Conservation (phyloP, 2,797 vertebrate species). For the Luscinia luscinia region DNA sequence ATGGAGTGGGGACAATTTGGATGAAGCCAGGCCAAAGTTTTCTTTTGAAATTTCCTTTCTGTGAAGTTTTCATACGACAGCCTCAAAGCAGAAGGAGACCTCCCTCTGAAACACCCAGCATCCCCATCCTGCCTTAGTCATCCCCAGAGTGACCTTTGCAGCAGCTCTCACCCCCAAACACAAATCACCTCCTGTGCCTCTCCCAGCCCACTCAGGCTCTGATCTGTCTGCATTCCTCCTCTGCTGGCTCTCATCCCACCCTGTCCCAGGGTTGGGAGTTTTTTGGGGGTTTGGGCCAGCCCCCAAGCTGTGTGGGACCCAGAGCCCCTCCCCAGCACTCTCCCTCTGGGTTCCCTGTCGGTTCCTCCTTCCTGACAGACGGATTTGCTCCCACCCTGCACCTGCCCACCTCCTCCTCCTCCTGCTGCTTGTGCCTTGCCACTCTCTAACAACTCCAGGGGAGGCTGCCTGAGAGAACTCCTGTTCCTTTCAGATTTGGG, state of each 20-base stretch:
- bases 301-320: not conserved
- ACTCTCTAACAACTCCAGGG: slow-evolving; percentile 1
- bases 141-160: not conserved
- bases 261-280: not conserved
- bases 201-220: not conserved
- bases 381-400: slow-evolving; percentile 55
- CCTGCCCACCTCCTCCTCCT: slow-evolving; percentile 51
- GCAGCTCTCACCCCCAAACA: not conserved
- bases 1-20: not conserved
- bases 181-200: not conserved
- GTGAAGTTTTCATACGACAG: not conserved
- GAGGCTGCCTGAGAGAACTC: slow-evolving; percentile 15
- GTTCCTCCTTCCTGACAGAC: slow-evolving; percentile 5
- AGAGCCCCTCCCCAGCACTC: not conserved
- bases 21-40: not conserved
- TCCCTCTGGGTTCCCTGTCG: not conserved
- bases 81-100: not conserved
- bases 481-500: not conserved
- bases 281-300: not conserved
- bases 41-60: not conserved
- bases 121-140: not conserved
- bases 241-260: not conserved
- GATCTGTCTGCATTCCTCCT: not conserved
- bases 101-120: not conserved
- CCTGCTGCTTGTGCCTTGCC: slow-evolving; percentile 57